Evolutionary conservation across 2,888 invertebrate species (phyloP), one percentile per base, ranked within the genome.

Genomic region (Rhaphigaster nebulosa): DNA sequence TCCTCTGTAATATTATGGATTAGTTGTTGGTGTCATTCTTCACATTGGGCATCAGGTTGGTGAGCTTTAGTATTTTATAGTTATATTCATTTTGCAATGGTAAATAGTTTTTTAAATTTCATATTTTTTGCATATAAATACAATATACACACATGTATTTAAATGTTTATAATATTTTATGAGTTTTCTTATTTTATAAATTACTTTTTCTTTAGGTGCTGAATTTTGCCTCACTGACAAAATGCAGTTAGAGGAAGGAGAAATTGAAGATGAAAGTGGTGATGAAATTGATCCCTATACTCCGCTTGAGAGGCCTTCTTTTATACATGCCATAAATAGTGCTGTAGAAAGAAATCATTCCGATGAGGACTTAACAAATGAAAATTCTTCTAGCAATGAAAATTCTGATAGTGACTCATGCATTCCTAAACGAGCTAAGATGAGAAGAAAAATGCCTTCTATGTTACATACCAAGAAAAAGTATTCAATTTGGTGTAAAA

Each of bases 401-500:
- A 89, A 91, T 56, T 90, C 91, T 41, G 91, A 91, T 52, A 89
- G 89, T 26, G 91, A 92, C 70, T 90, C 65, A n/a, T 90, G 65
- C 45, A 50, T 88, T 45, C 90, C 91, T n/a, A 91, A 90, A 89
- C 41, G 87, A 29, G 76, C 87, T n/a, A 91, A 90, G 60, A 54
- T 91, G 29, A 60, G 84, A 34, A 45, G 90, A 45, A 88, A 90
- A 20, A 65, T 70, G n/a, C 88, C 90, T 50, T 88, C 89, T n/a
- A 8, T 45, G 26, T 13, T 50, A n/a, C 23, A 23, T 13, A 45
- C 26, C 1, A 90, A 89, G n/a, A 92, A 91, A 50, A 92, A 91
- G 70, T 92, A 92, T 54, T 52, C 80, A 84, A 88, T 92, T 34
- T 92, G 91, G 91, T 90, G 90, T 84, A 88, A 89, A 56, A 90